Base-by-base conservation (phyloP, 2,888 invertebrate genomes). In the Lasius platythorax region DNA sequence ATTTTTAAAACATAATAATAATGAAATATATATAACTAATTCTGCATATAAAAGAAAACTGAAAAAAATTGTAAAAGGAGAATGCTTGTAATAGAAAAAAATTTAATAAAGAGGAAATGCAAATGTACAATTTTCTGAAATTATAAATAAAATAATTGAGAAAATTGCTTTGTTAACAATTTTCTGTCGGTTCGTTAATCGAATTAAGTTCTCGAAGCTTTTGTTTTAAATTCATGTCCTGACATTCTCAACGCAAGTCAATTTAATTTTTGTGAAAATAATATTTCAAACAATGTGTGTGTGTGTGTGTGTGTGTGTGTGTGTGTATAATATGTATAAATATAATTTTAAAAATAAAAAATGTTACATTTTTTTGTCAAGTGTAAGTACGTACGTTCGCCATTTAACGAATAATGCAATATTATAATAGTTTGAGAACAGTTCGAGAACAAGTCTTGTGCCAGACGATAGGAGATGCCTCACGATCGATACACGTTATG, bases 401-500 rank as follows among this genome's bases (percentile, higher is more conserved):
- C 9, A 46, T 74, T 74, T 73, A 61, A 18, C 46, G 33, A 50
- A 81, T 74, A 46, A 46, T 46, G 61, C 28, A 23, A 37, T 28
- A 61, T 61, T 46, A 33, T 61, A 33, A 46, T 23, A 33, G 33
- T 46, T 23, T 5, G 40, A 58, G 12, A 61, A 46, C 61, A 46
- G 28, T n/a, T 53, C 4, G 8, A 2, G 53, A 53, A 53, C 53
- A 53, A 53, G n/a, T n/a, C 53, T 53, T 53, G 8, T 9, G 40
- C 30, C 33, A 30, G 12, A 33, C 58, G 37, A 33, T 23, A 30
- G 46, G 53, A 68, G 68, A 61, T 30, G 61, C n/a, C n/a, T 30
- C 40, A 28, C 56, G 79, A 84, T 84, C 74, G 79, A 79, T 85
- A 85, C 33, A 58, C 83, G 78, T 70, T 85, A 84, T 78, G 78